Base-by-base conservation (phyloP, 2,113 vertebrate species). In the Halichoeres trimaculatus region DNA sequence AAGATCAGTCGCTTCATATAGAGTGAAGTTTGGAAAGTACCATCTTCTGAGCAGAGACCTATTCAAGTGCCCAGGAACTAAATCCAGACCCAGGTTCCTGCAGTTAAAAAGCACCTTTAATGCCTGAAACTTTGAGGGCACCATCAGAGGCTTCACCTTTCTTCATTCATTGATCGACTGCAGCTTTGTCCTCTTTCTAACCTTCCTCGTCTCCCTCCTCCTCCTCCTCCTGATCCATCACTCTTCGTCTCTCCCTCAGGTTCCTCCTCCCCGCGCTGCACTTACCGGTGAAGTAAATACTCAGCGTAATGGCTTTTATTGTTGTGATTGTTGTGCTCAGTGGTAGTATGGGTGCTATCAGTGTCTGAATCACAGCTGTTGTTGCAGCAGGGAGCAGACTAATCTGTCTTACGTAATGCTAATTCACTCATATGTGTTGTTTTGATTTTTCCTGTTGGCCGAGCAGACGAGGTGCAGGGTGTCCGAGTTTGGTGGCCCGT, bases 291-390 rank as follows among this genome's bases (percentile, higher is more conserved):
- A 45, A 45, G 43, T 45, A 45, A 45, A 45, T 45, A 45, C 38
- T 78, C 76, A n/a, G 20, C 35, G 13, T 70, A 62, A 74, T 77
- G 16, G 22, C 57, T 75, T 53, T 55, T 75, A 41, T 78, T 61
- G 57, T 68, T 40, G 0, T 78, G 35, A 19, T 81, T 69, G 38
- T 66, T 80, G 48, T 59, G 23, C 35, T 48, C 63, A 22, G 54
- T 63, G 0, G 55, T 62, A 26, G 68, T 65, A 36, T 72, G 55
- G 0, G 20, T 56, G 54, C 65, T 67, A 70, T 76, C 68, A 8
- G 77, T 71, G 85, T 85, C 76, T 78, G 57, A 54, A 64, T 64
- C 76, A 9, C 85, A 84, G 83, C 85, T 84, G 83, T 17, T 73
- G 72, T 43, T 74, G 14, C 61, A 54, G 61, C 75, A 71, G 69